phyloP scores from a whole-genome alignment of 2,888 invertebrate genomes.

The Tetragnatha montana region DNA sequence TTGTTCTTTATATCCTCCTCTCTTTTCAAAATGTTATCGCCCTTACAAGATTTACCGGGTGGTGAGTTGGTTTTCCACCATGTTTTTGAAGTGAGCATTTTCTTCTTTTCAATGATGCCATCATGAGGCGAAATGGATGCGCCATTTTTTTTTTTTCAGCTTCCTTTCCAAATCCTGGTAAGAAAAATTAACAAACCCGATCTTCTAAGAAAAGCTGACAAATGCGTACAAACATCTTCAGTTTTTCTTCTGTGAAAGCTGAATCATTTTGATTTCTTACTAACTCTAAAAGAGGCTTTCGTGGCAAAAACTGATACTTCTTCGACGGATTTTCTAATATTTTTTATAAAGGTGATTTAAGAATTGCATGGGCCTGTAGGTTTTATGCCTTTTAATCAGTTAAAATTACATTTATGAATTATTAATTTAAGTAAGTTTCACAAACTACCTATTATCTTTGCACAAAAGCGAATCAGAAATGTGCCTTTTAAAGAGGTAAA shows the following conservation, averaged over 20 bases:
- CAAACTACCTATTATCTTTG: too few species aligned
- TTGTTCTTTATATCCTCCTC: background rate
- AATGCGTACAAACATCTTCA: background rate
- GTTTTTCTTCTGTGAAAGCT: background rate
- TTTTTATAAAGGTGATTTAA: too few species aligned
- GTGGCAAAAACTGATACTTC: too few species aligned
- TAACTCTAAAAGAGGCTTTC: too few species aligned
- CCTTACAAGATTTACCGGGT: conserved; percentile 16
- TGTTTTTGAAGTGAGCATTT: background rate
- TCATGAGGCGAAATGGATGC: background rate
- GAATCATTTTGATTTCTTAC: background rate
- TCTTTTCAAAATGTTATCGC: conserved; percentile 18
- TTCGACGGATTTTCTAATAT: too few species aligned
- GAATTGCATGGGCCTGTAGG: background rate
- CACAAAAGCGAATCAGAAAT: too few species aligned
- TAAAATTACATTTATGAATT: background rate
- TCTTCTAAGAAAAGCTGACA: background rate
- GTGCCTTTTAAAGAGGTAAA: too few species aligned
- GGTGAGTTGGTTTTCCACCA: background rate
- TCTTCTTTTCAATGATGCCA: background rate
- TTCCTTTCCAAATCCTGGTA: background rate
- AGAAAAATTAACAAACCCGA: background rate
- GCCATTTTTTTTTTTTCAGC: background rate
- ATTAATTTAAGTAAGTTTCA: too few species aligned
- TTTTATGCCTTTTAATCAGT: background rate